Conservation (phyloP, 2,888 invertebrate species). For the Drosophila histrio region DNA sequence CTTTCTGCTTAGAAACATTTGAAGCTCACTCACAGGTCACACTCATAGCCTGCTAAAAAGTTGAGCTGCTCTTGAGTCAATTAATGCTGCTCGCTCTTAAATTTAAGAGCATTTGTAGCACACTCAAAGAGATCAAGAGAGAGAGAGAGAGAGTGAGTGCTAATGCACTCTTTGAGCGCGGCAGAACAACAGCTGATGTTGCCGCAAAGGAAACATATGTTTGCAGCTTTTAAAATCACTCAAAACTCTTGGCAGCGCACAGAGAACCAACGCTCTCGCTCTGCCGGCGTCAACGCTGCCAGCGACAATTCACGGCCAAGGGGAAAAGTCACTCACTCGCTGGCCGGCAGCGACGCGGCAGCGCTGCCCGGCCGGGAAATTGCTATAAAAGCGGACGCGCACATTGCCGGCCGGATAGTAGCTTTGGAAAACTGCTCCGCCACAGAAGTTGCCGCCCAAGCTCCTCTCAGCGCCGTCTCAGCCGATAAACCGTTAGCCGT, state of each 20-base stretch:
- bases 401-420: constrained; percentile 84
- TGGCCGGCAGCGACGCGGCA: constrained; percentile 46
- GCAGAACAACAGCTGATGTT: constrained; percentile 39
- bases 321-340: constrained; percentile 70
- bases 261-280: not conserved
- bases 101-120: constrained; percentile 19
- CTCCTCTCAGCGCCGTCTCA: constrained; percentile 54
- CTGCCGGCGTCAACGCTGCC: constrained; percentile 12
- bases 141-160: not conserved
- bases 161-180: constrained; percentile 13
- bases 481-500: constrained; percentile 20
- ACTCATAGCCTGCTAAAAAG: not conserved
- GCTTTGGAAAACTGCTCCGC: constrained; percentile 83
- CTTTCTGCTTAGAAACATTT: constrained; percentile 1
- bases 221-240: constrained; percentile 29
- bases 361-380: constrained; percentile 68
- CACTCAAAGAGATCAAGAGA: constrained; percentile 17
- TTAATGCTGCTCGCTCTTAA: constrained; percentile 6
- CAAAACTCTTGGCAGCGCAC: constrained; percentile 12
- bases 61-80: constrained; percentile 33
- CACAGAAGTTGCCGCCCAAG: constrained; percentile 70
- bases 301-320: constrained; percentile 70
- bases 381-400: constrained; percentile 80
- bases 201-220: constrained; percentile 42
- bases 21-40: not conserved